Percentiles rank a stretch among this genome's conserved stretches.
Evolutionary conservation across 2,888 invertebrate genomes (phyloP).

Genomic region (Keiferia lycopersicella): DNA sequence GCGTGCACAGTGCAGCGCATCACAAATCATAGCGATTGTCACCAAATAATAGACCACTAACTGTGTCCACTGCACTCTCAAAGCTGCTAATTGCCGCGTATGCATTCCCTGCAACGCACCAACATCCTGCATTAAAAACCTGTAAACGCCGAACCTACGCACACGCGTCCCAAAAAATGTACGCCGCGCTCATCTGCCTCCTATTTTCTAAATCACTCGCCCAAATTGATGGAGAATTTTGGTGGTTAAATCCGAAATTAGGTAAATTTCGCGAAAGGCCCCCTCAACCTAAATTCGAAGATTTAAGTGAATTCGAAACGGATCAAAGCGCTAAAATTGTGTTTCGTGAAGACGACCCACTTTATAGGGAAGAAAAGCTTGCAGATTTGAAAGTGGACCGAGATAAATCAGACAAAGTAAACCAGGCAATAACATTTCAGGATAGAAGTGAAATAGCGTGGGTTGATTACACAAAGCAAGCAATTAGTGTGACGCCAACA

Average conservation of each 20-base stretch:
- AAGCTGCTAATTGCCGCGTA: constrained; percentile 53
- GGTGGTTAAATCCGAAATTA: constrained; percentile 68
- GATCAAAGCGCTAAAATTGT: constrained; percentile 64
- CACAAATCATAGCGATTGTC: constrained; percentile 59
- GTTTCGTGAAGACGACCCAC: constrained; percentile 52
- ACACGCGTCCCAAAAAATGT: constrained; percentile 47
- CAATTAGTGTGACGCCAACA: constrained; percentile 2
- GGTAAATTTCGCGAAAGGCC: constrained; percentile 40
- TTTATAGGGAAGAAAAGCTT: constrained; percentile 19
- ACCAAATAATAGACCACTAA: constrained; percentile 50
- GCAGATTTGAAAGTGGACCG: constrained; percentile 18
- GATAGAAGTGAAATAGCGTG: constrained; percentile 39
- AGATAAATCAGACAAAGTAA: background rate
- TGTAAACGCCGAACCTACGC: constrained; percentile 42
- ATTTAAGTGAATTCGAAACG: constrained; percentile 58
- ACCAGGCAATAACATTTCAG: constrained; percentile 17
- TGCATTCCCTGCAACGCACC: constrained; percentile 43
- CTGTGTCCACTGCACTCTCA: constrained; percentile 48
- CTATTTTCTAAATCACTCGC: constrained; percentile 45
- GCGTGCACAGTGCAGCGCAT: constrained; percentile 41
- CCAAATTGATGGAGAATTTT: constrained; percentile 69
- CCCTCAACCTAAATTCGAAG: constrained; percentile 55
- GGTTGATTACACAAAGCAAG: constrained; percentile 33
- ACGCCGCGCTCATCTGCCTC: constrained; percentile 41
- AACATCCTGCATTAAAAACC: constrained; percentile 62